Evolutionary conservation across 1,140 invertebrate genomes (phyloP).

Genomic region (Diuraphis noxia): DNA sequence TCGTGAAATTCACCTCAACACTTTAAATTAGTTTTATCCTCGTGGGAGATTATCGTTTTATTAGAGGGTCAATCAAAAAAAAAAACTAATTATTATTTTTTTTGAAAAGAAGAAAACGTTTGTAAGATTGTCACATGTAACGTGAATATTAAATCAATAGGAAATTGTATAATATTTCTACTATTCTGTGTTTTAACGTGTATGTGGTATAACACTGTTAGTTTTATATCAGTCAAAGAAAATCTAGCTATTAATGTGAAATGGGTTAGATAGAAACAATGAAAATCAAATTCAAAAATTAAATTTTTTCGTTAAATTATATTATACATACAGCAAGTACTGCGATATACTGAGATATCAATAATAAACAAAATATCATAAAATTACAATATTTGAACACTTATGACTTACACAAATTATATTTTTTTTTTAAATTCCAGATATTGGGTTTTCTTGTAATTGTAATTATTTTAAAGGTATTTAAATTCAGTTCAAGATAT

Average conservation of each 20-base stretch:
- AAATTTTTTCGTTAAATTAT: neutral
- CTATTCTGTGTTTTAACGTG: too few species aligned
- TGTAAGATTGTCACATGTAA: too few species aligned
- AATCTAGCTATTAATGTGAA: neutral
- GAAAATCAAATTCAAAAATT: neutral
- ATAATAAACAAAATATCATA: neutral
- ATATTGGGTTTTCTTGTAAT: too few species aligned
- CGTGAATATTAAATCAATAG: neutral
- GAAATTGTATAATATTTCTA: neutral
- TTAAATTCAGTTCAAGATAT: too few species aligned
- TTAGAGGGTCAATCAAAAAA: neutral
- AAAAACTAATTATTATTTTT: neutral
- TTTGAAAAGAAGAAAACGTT: too few species aligned
- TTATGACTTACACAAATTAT: too few species aligned
- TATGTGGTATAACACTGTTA: too few species aligned
- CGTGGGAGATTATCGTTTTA: neutral
- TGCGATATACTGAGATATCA: neutral
- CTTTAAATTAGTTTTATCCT: constrained; percentile 5
- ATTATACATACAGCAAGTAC: neutral
- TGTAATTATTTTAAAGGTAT: too few species aligned
- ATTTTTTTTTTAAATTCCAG: too few species aligned
- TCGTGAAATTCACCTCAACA: neutral
- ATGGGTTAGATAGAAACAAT: neutral
- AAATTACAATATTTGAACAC: too few species aligned
- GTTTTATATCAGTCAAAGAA: too few species aligned